Conservation (phyloP, 2,797 vertebrate genomes). For the Girardinus metallicus region DNA sequence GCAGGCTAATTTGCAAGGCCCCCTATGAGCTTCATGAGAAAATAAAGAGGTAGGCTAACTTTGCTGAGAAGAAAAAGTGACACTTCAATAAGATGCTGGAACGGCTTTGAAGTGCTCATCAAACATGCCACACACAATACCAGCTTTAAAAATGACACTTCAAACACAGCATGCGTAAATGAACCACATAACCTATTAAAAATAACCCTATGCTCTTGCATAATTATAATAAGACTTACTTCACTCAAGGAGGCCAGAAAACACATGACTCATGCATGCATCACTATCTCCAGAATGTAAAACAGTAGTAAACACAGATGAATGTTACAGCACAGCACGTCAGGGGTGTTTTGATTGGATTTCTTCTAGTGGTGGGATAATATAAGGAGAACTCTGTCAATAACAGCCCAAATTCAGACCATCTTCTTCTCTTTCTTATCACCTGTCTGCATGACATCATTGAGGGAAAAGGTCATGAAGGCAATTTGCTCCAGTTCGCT, state of each 20-base stretch:
- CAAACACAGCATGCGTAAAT: conserved; percentile 16
- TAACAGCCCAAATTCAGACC: conserved; percentile 33
- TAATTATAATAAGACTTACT: conserved; percentile 49
- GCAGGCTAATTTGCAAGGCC: conserved; percentile 50
- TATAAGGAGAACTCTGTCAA: conserved; percentile 36
- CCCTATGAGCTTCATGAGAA: conserved; percentile 59
- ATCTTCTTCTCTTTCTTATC: conserved; percentile 66
- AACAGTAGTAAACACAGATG: conserved; percentile 66
- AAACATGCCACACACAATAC: conserved; percentile 64
- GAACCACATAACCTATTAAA: conserved; percentile 34
- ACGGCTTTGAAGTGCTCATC: conserved; percentile 43
- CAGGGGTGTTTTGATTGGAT: conserved; percentile 41
- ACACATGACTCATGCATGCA: conserved; percentile 70
- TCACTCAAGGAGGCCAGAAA: conserved; percentile 58
- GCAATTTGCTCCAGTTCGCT: conserved; percentile 86
- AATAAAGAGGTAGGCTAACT: conserved; percentile 71
- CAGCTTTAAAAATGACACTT: conserved; percentile 46
- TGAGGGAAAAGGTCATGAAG: conserved; percentile 76
- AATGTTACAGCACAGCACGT: conserved; percentile 66
- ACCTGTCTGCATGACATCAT: conserved; percentile 75
- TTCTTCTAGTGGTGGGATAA: conserved; percentile 33
- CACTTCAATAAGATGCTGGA: conserved; percentile 47
- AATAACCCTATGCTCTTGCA: conserved; percentile 53
- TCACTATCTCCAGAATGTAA: conserved; percentile 61
- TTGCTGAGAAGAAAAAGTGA: conserved; percentile 37